Percentiles rank a stretch among this genome's conserved stretches.
These are phyloP conservation scores for Brachionus manjavacas DNA, from an alignment of 1,140 invertebrate species.

Conservation along the genomic window DNA sequence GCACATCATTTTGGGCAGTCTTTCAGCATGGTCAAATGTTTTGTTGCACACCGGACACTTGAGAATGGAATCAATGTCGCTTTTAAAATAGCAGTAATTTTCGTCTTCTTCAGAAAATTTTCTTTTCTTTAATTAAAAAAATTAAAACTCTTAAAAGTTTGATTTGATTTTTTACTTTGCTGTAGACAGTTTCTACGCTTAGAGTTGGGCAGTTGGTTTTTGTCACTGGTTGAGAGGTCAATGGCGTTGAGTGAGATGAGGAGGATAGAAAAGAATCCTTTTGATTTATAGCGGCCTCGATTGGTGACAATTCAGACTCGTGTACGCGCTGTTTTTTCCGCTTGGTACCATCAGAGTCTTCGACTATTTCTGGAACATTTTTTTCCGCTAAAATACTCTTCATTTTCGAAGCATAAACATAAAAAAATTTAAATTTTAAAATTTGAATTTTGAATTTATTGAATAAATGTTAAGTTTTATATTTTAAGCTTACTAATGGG, in stretches of 20 bases:
- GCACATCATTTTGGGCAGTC: not conserved
- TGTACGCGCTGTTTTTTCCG: not conserved
- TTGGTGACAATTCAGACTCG: not conserved
- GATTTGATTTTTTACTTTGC: not conserved
- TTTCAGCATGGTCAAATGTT: not conserved
- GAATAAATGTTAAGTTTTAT: no score
- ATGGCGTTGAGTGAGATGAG: not conserved
- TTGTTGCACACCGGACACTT: not conserved
- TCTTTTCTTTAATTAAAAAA: not conserved
- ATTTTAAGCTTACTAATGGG: no score
- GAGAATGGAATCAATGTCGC: not conserved
- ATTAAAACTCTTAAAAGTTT: no score
- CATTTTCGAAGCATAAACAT: not conserved
- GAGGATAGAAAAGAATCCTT: not conserved
- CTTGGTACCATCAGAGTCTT: not conserved
- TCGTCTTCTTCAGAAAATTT: not conserved
- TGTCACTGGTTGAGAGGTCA: not conserved
- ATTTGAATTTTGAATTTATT: no score
- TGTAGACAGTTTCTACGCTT: not conserved
- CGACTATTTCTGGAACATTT: not conserved
- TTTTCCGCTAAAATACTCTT: not conserved
- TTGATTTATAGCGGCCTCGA: not conserved
- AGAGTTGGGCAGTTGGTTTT: not conserved
- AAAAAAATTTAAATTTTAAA: not conserved
- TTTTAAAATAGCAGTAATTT: not conserved